These are phyloP conservation scores for Siniperca scherzeri DNA, from an alignment of 2,797 vertebrate genomes.

Conservation along the genomic window DNA sequence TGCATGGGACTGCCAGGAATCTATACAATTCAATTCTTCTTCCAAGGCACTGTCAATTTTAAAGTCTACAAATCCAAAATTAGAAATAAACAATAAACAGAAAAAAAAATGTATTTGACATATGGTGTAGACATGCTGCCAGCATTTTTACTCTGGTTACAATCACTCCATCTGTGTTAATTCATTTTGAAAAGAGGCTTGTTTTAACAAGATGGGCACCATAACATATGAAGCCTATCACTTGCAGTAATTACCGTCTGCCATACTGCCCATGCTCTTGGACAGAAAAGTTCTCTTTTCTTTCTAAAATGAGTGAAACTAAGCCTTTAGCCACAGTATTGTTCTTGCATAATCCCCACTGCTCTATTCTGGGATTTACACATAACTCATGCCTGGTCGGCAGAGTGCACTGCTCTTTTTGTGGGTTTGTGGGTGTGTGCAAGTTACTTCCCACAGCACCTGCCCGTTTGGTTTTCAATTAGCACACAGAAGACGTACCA, in stretches of 20 bases:
- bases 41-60: background rate
- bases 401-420: conserved; percentile 40
- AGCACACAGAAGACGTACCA: conserved; percentile 15
- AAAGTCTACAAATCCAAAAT: background rate
- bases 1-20: background rate
- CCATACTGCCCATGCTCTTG: conserved; percentile 30
- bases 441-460: conserved; percentile 45
- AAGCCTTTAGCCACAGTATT: conserved; percentile 71
- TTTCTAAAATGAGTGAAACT: conserved; percentile 66
- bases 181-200: conserved; percentile 35
- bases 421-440: conserved; percentile 28
- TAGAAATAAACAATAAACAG: background rate
- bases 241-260: conserved; percentile 52
- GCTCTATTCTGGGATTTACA: conserved; percentile 65
- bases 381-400: conserved; percentile 37
- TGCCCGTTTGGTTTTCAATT: conserved; percentile 59
- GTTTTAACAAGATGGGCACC: conserved; percentile 23
- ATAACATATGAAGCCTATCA: conserved; percentile 37
- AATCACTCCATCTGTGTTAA: conserved; percentile 8
- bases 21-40: background rate
- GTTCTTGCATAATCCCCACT: conserved; percentile 71
- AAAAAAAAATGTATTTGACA: background rate
- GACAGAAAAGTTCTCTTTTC: conserved; percentile 49
- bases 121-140: background rate
- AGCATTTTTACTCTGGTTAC: background rate